Base-by-base conservation (phyloP, 2,888 invertebrate genomes). In the Nasonovia ribisnigri region DNA sequence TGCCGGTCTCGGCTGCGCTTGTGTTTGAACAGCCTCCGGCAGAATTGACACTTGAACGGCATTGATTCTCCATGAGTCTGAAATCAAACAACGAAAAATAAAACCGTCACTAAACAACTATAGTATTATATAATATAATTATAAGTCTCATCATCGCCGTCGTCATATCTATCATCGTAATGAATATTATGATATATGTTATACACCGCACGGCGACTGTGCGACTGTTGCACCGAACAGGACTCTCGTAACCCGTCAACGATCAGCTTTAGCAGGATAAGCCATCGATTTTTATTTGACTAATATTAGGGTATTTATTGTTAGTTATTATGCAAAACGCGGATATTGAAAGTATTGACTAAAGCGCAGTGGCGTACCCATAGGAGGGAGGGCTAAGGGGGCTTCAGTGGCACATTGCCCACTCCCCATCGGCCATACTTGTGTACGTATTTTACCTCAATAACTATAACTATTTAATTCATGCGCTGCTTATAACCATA, bases 1-100 rank as follows among this genome's bases (percentile, higher is more conserved):
- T 99, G 99, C 46, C 99, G 97, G 96, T 99, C 99, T 93, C 99
- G 97, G 95, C 98, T 98, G 60, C 99, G 97, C 96, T 99, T 99
- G 96, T 99, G 99, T 96, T 99, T 99, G 96, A 99, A 99, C 95
- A 98, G 96, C 94, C 99, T 97, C 94, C 98, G 97, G 96, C 99
- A 99, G 96, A 98, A 98, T 95, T 98, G 98, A 96, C 99, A 99
- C 95, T 97, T 97, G 96, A 98, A 99, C 94, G 98, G 98, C 97
- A 99, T 97, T 96, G 98, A 98, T 95, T 98, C 98, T 94, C 97
- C 97, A 96, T 99, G 99, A 94, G 98, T 98, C 98, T 98, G 97
- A 95, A 94, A 95, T 93, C 11, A 5, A n/a, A 84, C 24, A 3
- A 84, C 36, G 48, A 5, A 51, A 88, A 88, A 46, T 4, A 92